These are phyloP conservation scores for Syngnathus floridae DNA, from an alignment of 2,113 vertebrate genomes.

Conservation along the genomic window DNA sequence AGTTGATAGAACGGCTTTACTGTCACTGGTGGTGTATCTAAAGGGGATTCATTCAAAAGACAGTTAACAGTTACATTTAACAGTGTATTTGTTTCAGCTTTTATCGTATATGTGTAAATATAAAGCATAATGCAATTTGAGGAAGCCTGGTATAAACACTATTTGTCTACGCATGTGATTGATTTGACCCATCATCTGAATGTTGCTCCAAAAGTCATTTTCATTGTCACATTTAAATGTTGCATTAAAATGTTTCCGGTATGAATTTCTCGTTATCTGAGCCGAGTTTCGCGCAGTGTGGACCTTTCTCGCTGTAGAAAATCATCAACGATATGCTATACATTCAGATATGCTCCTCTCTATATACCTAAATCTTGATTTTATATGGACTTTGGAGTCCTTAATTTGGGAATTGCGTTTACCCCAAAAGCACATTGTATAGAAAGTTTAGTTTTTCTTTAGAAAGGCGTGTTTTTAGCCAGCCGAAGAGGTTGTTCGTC, in stretches of 20 bases:
- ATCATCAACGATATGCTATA: background rate
- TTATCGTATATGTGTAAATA: background rate
- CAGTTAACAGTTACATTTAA: background rate
- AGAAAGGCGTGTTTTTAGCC: too few species aligned
- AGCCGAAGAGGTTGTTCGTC: too few species aligned
- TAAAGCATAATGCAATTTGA: background rate
- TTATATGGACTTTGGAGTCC: too few species aligned
- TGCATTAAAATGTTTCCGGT: background rate
- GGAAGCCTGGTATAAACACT: background rate
- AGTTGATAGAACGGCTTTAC: background rate
- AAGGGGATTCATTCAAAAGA: background rate
- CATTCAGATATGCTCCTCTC: background rate
- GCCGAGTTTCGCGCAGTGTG: background rate
- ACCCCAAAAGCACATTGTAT: too few species aligned
- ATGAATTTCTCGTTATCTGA: background rate
- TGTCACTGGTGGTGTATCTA: background rate
- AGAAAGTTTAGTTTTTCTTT: too few species aligned
- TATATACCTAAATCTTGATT: background rate
- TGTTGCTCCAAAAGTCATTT: background rate
- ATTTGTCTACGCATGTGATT: background rate
- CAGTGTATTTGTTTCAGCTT: background rate
- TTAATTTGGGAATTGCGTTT: too few species aligned
- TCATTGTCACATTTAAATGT: background rate
- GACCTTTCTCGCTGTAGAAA: background rate
- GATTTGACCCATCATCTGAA: background rate